phyloP scores from a whole-genome alignment of 2,888 invertebrate genomes.

The Zeuzera pyrina region DNA sequence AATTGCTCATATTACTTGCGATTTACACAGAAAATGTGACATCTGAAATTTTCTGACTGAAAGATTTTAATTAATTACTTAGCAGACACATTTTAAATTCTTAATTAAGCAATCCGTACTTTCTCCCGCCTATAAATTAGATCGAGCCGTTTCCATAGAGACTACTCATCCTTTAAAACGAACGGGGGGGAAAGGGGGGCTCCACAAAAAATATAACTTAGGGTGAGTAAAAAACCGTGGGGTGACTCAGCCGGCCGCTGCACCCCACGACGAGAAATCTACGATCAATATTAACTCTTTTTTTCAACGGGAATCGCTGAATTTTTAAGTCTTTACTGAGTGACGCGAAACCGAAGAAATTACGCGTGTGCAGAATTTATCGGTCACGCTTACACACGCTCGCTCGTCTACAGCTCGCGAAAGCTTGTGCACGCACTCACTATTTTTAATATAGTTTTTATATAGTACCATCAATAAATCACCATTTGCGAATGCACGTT shows the following conservation, averaged over 20 bases:
- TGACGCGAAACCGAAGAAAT: slow-evolving; percentile 24
- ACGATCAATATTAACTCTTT: slow-evolving; percentile 76
- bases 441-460: slow-evolving; percentile 13
- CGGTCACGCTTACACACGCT: slow-evolving; percentile 20
- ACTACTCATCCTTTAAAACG: slow-evolving; percentile 74
- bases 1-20: neutral
- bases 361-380: slow-evolving; percentile 30
- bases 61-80: slow-evolving; percentile 65
- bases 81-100: slow-evolving; percentile 70
- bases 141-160: slow-evolving; percentile 74
- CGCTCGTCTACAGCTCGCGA: slow-evolving; percentile 9
- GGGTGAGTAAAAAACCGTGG: slow-evolving; percentile 75
- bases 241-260: slow-evolving; percentile 74
- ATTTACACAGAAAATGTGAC: neutral
- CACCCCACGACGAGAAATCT: slow-evolving; percentile 72
- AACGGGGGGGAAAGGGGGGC: slow-evolving; percentile 54
- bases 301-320: slow-evolving; percentile 67
- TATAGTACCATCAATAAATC: slow-evolving; percentile 36
- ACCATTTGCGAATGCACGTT: slow-evolving; percentile 22
- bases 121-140: slow-evolving; percentile 72
- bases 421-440: slow-evolving; percentile 17
- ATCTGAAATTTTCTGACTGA: slow-evolving; percentile 8
- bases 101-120: slow-evolving; percentile 73
- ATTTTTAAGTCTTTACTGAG: slow-evolving; percentile 52
- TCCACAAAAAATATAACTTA: slow-evolving; percentile 74